Percentiles rank a stretch among this genome's conserved stretches.
These are phyloP conservation scores for Hydrolagus colliei DNA, from an alignment of 2,797 vertebrate species.

Conservation along the genomic window DNA sequence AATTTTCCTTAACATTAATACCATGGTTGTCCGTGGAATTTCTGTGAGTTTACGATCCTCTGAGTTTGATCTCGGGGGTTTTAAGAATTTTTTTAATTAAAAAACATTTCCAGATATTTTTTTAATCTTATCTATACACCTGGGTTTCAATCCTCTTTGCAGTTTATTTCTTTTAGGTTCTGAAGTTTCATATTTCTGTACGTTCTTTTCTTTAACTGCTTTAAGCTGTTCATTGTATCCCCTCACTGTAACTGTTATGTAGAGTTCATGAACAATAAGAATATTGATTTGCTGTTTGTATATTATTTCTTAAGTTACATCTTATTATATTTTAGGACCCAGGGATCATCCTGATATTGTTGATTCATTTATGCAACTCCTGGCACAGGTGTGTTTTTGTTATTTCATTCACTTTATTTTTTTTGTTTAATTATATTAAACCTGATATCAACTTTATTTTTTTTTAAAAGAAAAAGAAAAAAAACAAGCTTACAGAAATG, in stretches of 20 bases:
- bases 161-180: conserved; percentile 77
- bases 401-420: conserved; percentile 99
- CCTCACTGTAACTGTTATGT: conserved; percentile 80
- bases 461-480: not conserved
- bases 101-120: not conserved
- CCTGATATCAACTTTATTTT: conserved; percentile 30
- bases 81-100: conserved; percentile 2
- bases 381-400: conserved; percentile 99
- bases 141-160: conserved; percentile 64
- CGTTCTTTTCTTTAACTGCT: conserved; percentile 91
- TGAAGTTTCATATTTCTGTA: conserved; percentile 75
- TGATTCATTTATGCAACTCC: conserved; percentile 99
- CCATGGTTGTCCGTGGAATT: not conserved
- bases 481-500: conserved; percentile 23
- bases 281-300: conserved; percentile 99
- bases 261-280: conserved; percentile 99
- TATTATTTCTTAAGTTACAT: conserved; percentile 99
- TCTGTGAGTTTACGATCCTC: not conserved
- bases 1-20: not conserved
- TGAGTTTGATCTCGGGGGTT: not conserved
- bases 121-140: conserved; percentile 22
- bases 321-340: conserved; percentile 99
- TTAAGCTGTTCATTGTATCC: conserved; percentile 85
- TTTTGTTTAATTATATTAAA: conserved; percentile 45
- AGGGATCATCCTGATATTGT: conserved; percentile 99